These are phyloP conservation scores for Tetranychus urticae DNA, from an alignment of 1,140 invertebrate species.

Conservation along the genomic window DNA sequence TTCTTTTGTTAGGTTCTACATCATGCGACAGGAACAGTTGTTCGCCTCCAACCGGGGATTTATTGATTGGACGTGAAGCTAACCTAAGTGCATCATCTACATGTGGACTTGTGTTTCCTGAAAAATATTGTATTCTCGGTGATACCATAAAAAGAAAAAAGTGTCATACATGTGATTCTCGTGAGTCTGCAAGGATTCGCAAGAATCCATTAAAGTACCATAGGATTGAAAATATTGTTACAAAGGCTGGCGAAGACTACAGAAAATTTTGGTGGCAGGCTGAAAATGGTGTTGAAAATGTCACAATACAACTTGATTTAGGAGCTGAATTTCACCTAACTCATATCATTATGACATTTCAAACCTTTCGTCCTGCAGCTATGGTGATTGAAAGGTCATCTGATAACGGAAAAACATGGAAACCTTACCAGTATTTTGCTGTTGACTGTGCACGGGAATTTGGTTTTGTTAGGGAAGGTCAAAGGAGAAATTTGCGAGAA, in stretches of 20 bases:
- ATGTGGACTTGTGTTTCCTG: constrained; percentile 44
- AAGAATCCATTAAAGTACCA: constrained; percentile 30
- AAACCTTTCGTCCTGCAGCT: constrained; percentile 81
- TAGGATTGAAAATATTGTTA: constrained; percentile 19
- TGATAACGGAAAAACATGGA: constrained; percentile 77
- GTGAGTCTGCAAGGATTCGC: constrained; percentile 18
- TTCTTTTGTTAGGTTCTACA: not conserved
- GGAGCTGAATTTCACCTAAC: constrained; percentile 94
- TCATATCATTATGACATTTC: constrained; percentile 86
- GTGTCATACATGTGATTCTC: constrained; percentile 87
- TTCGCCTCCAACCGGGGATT: constrained; percentile 91
- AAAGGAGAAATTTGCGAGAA: constrained; percentile 47
- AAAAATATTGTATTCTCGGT: constrained; percentile 87
- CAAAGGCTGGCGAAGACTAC: constrained; percentile 7
- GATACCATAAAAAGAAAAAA: constrained; percentile 82
- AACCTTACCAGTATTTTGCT: constrained; percentile 79
- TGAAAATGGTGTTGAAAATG: constrained; percentile 71
- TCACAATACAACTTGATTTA: constrained; percentile 66
- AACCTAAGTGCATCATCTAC: constrained; percentile 69
- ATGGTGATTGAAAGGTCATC: constrained; percentile 84
- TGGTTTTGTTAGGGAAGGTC: constrained; percentile 41
- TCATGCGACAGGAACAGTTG: constrained; percentile 34
- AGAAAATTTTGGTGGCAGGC: constrained; percentile 79
- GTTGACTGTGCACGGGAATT: constrained; percentile 63
- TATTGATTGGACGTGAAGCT: constrained; percentile 77